Conservation (phyloP, 2,797 vertebrate genomes). For the Kryptolebias ocellatus region DNA sequence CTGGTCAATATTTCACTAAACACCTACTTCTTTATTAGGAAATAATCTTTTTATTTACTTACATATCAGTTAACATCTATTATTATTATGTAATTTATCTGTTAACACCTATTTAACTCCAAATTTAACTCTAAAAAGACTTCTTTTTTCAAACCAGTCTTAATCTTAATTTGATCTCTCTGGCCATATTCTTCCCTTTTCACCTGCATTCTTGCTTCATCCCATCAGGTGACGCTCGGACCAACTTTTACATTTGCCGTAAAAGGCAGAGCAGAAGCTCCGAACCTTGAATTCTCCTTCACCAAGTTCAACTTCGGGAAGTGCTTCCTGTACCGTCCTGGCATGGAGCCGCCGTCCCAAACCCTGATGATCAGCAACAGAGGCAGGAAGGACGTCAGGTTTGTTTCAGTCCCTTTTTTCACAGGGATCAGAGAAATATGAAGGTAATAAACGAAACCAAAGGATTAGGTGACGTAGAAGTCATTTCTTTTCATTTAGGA, state of each 20-base stretch:
- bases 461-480: too few relatives aligned
- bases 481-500: too few relatives aligned
- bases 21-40: too few relatives aligned
- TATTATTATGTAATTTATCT: too few relatives aligned
- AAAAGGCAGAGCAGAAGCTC: conserved; percentile 74
- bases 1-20: too few relatives aligned
- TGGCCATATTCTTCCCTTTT: neutral
- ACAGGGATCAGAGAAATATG: neutral
- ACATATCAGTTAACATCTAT: too few relatives aligned
- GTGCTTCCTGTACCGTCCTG: conserved; percentile 82
- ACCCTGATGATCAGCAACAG: conserved; percentile 84
- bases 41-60: too few relatives aligned
- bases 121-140: neutral
- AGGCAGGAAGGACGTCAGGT: conserved; percentile 78
- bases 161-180: neutral
- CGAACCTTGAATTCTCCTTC: conserved; percentile 86
- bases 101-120: too few relatives aligned
- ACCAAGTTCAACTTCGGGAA: conserved; percentile 87
- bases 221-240: conserved; percentile 84
- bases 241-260: conserved; percentile 79
- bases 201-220: neutral
- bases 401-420: neutral
- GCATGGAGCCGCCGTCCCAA: conserved; percentile 79
- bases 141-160: neutral
- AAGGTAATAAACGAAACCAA: neutral